Evolutionary conservation across 2,888 invertebrate species (phyloP), one percentile per base, ranked within the genome.

Genomic region (Chymomyza caudatula): DNA sequence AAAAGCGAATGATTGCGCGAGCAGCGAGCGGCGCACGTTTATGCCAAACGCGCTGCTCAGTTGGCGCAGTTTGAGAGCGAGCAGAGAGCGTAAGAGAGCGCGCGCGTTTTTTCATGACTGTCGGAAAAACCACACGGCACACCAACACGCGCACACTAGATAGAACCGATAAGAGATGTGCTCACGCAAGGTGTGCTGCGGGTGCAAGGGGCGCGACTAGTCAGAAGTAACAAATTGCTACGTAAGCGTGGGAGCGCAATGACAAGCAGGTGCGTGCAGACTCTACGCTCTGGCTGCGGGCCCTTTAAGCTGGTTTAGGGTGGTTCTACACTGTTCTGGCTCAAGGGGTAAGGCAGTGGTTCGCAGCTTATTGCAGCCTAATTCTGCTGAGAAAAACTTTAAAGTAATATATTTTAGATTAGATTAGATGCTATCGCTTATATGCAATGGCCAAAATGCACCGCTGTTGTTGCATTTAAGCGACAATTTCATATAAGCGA

Each of bases 1-100:
- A 64, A 67, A 47, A 20, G 53, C 64, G 68, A 76, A 75, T 76
- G 56, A 20, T 22, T 47, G 67, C 19, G 11, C 53, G 11, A 54
- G 51, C 17, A 60, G 44, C 55, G 56, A 49, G 56, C 15, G 6
- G 44, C 67, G 64, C 73, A 20, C 53, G 65, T 77, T 77, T 75
- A 74, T 77, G 67, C 37, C 1, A 23, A 23, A 5, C 42, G 19
- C 60, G 15, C 43, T n/a, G 25, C 25, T 25, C 25, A 25, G 57
- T 15, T 13, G 22, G 47, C n/a, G 15, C 37, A 25, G 6, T 37
- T 2, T 15, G 15, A 15, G 51, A 20, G 51, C 29, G 29, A 6
- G 29, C 1, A 17, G 51, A 44, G 44, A 17, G 51, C 15, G 51
- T 19, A 20, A 51, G 51, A 17, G 51, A 51, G 22, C 19, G 51